Conservation (phyloP, 2,888 invertebrate genomes). For the Phyllotreta striolata region DNA sequence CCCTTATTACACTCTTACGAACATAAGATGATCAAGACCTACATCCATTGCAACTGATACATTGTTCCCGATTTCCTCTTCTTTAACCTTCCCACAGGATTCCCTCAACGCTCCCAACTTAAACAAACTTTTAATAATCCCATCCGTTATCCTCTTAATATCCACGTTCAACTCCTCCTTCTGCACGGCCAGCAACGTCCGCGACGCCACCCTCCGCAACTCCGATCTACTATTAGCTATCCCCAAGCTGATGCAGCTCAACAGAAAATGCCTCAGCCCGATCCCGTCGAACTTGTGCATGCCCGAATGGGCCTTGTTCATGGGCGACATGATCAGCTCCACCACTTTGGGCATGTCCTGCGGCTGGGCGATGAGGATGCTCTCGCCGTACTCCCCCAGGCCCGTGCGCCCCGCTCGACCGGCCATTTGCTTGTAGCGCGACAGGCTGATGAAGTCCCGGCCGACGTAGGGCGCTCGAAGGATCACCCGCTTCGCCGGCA, state of each 20-base stretch:
- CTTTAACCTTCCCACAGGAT: conserved; percentile 39
- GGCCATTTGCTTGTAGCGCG: conserved; percentile 94
- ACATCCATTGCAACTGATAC: conserved; percentile 54
- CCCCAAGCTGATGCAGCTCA: conserved; percentile 74
- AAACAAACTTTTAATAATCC: conserved; percentile 61
- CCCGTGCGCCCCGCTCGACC: conserved; percentile 95
- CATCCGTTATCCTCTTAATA: conserved; percentile 60
- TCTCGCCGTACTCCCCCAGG: conserved; percentile 82
- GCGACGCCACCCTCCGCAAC: conserved; percentile 65
- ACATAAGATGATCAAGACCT: conserved; percentile 19
- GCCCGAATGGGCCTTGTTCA: conserved; percentile 73
- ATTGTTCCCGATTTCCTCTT: conserved; percentile 37
- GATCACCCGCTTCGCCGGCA: conserved; percentile 89
- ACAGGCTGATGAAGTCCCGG: conserved; percentile 53
- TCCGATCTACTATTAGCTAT: conserved; percentile 66
- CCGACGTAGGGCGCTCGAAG: conserved; percentile 76
- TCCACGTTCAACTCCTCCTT: conserved; percentile 57
- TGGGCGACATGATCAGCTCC: conserved; percentile 68
- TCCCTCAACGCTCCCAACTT: conserved; percentile 61
- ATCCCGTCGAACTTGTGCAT: conserved; percentile 64
- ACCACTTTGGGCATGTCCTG: conserved; percentile 68
- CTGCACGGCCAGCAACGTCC: conserved; percentile 74
- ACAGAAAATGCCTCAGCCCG: conserved; percentile 68
- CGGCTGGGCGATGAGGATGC: conserved; percentile 79
- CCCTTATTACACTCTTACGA: neutral